Evolutionary conservation across 2,797 vertebrate genomes (phyloP), one percentile per base, ranked within the genome.

Genomic region (Heliangelus exortis): DNA sequence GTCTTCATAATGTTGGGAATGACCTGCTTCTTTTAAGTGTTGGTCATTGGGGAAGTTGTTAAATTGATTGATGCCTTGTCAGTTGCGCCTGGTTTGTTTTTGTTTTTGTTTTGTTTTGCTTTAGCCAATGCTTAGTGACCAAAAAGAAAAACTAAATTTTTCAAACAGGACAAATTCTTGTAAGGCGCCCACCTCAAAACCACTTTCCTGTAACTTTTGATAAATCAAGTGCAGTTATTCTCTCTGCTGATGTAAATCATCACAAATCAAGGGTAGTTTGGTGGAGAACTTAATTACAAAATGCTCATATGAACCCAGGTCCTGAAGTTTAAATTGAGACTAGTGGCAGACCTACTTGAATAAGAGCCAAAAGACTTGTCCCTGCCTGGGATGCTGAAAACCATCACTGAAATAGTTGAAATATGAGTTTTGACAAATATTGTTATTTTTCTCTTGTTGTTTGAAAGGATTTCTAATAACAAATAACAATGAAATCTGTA

Each of bases 61-160:
- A 94, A 94, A 68, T 85, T 96, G 89, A 94, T 54, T 71, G 67
- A 93, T 47, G 28, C 22, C 21, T 28, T 95, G 65, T 75, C 69
- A 81, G n/a, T 81, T 7, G 76, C 86, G 43, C 54, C 62, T 89
- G 14, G 48, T 39, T 25, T 93, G 19, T 23, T 41, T 41, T 41
- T 41, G 13, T 12, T 39, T 39, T 39, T 39, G 36, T 36, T 36
- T 36, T 36, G 43, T 45, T 45, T 45, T 45, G 18, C 75, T 93
- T 95, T 55, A 82, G 58, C 90, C 93, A 95, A 69, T 80, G 25
- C 53, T 84, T 77, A 7, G 3, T 88, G 66, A 58, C 39, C 16
- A 12, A 71, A 53, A 45, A 79, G 50, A 41, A 89, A 29, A 12
- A 48, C 45, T 88, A 41, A 82, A 48, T 68, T 75, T 71, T 79